Base-by-base conservation (phyloP, 2,888 invertebrate species). In the Seira musarum region DNA sequence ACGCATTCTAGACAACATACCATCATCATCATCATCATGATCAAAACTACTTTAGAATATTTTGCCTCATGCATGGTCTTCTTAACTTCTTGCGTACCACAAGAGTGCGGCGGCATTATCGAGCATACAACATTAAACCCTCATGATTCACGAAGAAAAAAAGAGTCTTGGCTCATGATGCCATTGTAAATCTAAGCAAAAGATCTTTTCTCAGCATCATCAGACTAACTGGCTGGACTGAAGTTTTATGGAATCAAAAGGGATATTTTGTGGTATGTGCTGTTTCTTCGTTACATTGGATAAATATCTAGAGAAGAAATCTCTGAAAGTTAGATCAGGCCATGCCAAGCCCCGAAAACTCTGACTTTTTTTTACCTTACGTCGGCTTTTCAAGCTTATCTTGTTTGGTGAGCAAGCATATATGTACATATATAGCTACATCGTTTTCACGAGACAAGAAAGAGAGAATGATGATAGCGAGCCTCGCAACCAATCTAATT, bases 371-470 rank as follows among this genome's bases (percentile, higher is more conserved):
- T 40, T 40, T 40, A 40, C 40, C 40, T 40, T 67, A 73, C 66
- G 78, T 78, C 78, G 78, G 79, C 79, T 79, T 73, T 79, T 67
- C 17, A 68, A 73, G 79, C 72, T 79, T 79, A 79, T 79, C 79
- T 79, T 40, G 6, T 40, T 73, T 79, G 79, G 79, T 69, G 79
- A 73, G 73, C 78, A 78, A 78, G 78, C 79, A 68, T 40, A n/a
- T n/a, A n/a, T n/a, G n/a, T n/a, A n/a, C n/a, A n/a, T n/a, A n/a
- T n/a, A n/a, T n/a, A n/a, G n/a, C n/a, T n/a, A n/a, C n/a, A n/a
- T n/a, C n/a, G n/a, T n/a, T n/a, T n/a, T 40, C 40, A 40, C 40
- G 13, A 40, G 40, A 40, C 6, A 40, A 40, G 40, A 40, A 13
- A 40, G 40, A 13, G 40, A 40, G 40, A n/a, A n/a, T 8, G 40